Evolutionary conservation across 1,140 invertebrate genomes (phyloP).

Genomic region (Lethrus apterus): DNA sequence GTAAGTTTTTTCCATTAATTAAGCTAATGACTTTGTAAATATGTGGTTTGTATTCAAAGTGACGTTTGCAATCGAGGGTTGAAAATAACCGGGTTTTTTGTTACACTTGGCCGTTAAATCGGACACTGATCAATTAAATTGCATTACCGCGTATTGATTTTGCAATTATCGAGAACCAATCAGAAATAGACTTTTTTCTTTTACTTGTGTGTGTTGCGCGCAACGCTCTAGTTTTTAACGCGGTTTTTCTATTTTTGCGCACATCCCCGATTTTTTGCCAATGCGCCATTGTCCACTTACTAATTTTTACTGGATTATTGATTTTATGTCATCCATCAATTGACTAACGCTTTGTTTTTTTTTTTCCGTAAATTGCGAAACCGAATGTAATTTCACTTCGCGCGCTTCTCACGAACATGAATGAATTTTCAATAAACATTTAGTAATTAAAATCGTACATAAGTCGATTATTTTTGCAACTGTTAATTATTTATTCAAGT

Average conservation of each 20-base stretch:
- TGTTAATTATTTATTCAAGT: background rate
- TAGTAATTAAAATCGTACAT: no score
- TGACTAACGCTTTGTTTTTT: conserved; percentile 1
- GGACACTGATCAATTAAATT: conserved; percentile 36
- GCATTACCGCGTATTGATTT: conserved; percentile 42
- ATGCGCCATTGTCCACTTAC: conserved; percentile 41
- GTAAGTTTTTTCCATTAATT: no score
- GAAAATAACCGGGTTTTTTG: no score
- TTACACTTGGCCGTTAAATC: no score
- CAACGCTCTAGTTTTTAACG: conserved; percentile 35
- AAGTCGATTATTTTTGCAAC: no score
- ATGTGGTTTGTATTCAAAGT: no score
- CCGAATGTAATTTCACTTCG: background rate
- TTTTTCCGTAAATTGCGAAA: background rate
- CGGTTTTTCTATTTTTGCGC: conserved; percentile 40
- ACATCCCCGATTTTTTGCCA: conserved; percentile 41
- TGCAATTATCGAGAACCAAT: conserved; percentile 44
- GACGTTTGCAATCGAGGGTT: no score
- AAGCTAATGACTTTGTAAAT: no score
- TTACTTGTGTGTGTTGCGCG: conserved; percentile 27
- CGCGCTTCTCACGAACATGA: background rate
- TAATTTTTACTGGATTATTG: conserved; percentile 41
- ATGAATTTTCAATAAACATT: no score
- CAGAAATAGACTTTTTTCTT: conserved; percentile 40
- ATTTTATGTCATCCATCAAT: conserved; percentile 26